Base-by-base conservation (phyloP, 2,797 vertebrate species). In the Chiroxiphia lanceolata region DNA sequence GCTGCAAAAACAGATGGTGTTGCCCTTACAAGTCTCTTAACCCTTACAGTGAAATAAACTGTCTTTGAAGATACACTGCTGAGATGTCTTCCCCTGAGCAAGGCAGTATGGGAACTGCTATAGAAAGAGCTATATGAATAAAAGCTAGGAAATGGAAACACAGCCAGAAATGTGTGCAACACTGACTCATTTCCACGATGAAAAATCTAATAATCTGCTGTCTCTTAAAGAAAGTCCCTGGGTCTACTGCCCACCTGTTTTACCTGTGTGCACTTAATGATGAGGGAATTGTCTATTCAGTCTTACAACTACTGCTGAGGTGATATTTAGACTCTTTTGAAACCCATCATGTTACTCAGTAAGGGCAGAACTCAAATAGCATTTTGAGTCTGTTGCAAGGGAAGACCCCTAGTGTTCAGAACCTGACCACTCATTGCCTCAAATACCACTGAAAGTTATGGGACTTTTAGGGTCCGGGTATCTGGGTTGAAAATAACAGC, bases 1-100 rank as follows among this genome's bases (percentile, higher is more conserved):
- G 16, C 69, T 92, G 31, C 38, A 86, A 89, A 96, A 96, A 10
- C 92, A 96, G 77, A 87, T 87, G 94, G 77, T 90, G 74, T 17
- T 96, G 50, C 27, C 31, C 47, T 87, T 89, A 11, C 36, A 78
- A 75, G 60, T 67, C 88, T 83, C 72, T 90, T 90, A 93, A 78
- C 33, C 53, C 33, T 78, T 84, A 83, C 87, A 53, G 27, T 11
- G 85, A 92, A 89, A 90, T 81, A 92, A 93, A 83, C 53, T 91
- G n/a, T 56, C 53, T 93, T 86, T n/a, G 59, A 94, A 90, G 5
- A 67, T 72, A 33, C 53, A 53, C 31, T 90, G 67, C 81, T 78
- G 86, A 89, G 38, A 31, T 76, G 50, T 84, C 70, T 76, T 95
- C 61, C 50, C 70, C 27, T 50, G 81, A 82, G 80, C 61, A 89